A percentile compares a stretch with the other conserved stretches of the same genome.
Conservation (phyloP, 2,888 invertebrate species). For the Caenorhabditis panamensis region DNA sequence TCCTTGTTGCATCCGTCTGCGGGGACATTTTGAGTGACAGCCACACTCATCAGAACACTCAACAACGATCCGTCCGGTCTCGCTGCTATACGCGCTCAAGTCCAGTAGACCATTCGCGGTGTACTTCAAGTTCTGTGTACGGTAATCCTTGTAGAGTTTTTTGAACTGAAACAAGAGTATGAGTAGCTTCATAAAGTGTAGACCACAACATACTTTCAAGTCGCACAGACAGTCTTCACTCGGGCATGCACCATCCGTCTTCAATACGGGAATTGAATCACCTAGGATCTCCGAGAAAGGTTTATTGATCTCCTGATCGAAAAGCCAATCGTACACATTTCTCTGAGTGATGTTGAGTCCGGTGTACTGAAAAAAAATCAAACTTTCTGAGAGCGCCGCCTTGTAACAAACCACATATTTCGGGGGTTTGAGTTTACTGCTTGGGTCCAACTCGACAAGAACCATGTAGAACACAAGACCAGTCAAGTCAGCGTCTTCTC, state of each 20-base stretch:
- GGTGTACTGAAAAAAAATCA: slow-evolving; percentile 29
- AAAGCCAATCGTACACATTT: neutral
- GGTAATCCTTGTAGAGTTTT: too few species aligned
- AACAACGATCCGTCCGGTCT: neutral
- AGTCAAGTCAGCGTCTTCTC: slow-evolving; percentile 1
- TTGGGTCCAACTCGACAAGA: neutral
- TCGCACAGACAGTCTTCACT: slow-evolving; percentile 4
- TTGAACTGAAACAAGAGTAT: too few species aligned
- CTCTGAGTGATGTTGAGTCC: slow-evolving; percentile 5
- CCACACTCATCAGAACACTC: slow-evolving; percentile 35
- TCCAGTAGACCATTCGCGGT: neutral
- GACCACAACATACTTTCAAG: neutral
- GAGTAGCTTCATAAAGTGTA: too few species aligned
- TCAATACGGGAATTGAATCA: neutral
- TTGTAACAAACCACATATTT: slow-evolving; percentile 15
- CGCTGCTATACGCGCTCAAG: neutral
- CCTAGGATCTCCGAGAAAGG: neutral
- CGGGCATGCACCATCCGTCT: neutral
- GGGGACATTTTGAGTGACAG: slow-evolving; percentile 14
- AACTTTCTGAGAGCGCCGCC: neutral
- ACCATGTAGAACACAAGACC: slow-evolving; percentile 33
- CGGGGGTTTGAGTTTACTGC: neutral
- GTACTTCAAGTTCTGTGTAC: neutral
- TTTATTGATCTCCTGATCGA: neutral
- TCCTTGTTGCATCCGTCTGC: slow-evolving; percentile 31